Percentiles rank a stretch among this genome's conserved stretches.
Evolutionary conservation across 2,797 vertebrate species (phyloP).

Genomic region (Hyperoplus lanceolatus): DNA sequence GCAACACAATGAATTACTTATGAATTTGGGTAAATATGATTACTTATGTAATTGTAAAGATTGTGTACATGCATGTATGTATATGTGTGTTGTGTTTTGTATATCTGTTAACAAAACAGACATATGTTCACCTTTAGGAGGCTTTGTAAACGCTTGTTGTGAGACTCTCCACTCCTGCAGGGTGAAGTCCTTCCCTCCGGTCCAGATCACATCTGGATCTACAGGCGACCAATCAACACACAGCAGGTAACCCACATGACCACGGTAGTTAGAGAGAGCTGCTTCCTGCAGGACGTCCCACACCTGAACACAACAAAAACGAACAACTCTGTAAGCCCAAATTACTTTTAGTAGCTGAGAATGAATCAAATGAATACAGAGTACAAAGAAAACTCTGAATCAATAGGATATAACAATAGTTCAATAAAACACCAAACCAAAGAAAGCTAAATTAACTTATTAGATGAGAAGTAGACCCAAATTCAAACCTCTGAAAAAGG

Average conservation of each 20-base stretch:
- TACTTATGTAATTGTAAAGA: too few species aligned
- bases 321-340: not conserved
- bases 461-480: not conserved
- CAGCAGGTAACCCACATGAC: constrained; percentile 92
- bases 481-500: not conserved
- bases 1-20: too few species aligned
- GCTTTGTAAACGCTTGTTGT: constrained; percentile 90
- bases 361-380: not conserved
- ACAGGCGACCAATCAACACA: constrained; percentile 94
- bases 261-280: constrained; percentile 92
- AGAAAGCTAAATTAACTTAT: not conserved
- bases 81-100: too few species aligned
- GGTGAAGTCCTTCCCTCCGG: constrained; percentile 96
- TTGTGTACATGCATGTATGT: too few species aligned
- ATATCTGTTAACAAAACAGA: not conserved
- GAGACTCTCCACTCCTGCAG: constrained; percentile 93
- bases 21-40: too few species aligned
- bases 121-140: constrained; percentile 89
- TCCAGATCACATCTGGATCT: constrained; percentile 92
- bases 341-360: not conserved
- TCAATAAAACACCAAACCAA: not conserved
- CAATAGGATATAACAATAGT: not conserved
- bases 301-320: constrained; percentile 82
- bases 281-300: constrained; percentile 94
- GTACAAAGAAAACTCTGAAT: not conserved